Percentiles rank a stretch among this genome's conserved stretches.
These are phyloP conservation scores for Dryobota labecula DNA, from an alignment of 2,888 invertebrate genomes.

Conservation along the genomic window DNA sequence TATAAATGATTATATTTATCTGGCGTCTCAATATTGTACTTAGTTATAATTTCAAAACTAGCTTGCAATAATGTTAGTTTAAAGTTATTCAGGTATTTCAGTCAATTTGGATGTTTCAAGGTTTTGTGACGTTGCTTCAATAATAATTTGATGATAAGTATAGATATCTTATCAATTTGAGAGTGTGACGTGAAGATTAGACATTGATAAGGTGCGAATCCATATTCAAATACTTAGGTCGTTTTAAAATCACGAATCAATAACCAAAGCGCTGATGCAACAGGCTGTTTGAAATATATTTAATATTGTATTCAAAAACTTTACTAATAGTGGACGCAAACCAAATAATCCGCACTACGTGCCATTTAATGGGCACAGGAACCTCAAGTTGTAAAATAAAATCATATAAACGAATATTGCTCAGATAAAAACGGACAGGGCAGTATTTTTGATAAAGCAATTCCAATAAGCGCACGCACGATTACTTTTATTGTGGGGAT, in stretches of 20 bases:
- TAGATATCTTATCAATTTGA: conserved; percentile 6
- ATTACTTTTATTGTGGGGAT: conserved; percentile 86
- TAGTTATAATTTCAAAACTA: conserved; percentile 3
- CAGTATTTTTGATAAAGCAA: conserved; percentile 82
- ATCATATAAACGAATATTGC: conserved; percentile 71
- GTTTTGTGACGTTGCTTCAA: conserved; percentile 13
- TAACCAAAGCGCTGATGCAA: not conserved
- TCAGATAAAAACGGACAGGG: conserved; percentile 74
- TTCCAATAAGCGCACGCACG: conserved; percentile 84
- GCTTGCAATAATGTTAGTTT: conserved; percentile 17
- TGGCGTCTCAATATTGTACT: conserved; percentile 2
- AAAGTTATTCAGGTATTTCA: conserved; percentile 14
- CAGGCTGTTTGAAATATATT: not conserved
- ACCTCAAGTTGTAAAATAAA: conserved; percentile 69
- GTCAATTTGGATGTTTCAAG: conserved; percentile 3
- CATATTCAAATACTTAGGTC: not conserved
- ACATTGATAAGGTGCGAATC: conserved; percentile 3
- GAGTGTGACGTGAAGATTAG: not conserved
- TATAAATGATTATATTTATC: conserved; percentile 19
- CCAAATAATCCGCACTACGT: conserved; percentile 45
- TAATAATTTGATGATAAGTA: conserved; percentile 4
- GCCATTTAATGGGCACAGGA: conserved; percentile 57
- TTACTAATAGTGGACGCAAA: conserved; percentile 11
- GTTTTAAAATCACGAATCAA: conserved; percentile 10
- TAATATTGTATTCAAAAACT: conserved; percentile 2